A percentile compares a stretch with the other conserved stretches of the same genome.
These are phyloP conservation scores for Martes martes DNA, from an alignment of 2,113 vertebrate genomes.

Conservation along the genomic window DNA sequence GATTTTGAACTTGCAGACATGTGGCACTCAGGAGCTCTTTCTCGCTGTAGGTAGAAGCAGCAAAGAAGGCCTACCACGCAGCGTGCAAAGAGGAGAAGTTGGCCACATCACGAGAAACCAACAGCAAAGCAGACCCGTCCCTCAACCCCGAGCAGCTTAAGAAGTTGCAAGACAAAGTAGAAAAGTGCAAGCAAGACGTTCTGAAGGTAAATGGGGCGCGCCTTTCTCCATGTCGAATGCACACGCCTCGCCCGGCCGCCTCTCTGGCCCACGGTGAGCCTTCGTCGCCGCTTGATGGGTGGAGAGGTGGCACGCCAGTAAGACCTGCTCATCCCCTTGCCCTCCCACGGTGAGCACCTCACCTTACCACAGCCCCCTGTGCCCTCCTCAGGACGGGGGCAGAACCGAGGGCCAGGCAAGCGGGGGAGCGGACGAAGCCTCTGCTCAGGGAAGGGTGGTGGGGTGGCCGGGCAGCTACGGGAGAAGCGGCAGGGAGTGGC, in stretches of 20 bases:
- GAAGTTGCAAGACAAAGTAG: conserved; percentile 98
- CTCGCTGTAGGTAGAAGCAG: conserved; percentile 88
- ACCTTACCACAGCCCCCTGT: not conserved
- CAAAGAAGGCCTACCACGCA: conserved; percentile 93
- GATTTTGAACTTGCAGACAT: not conserved
- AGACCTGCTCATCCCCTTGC: not conserved
- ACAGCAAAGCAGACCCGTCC: conserved; percentile 93
- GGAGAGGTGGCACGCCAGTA: not conserved
- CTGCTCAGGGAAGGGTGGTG: fast-evolving
- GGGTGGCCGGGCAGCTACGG: not conserved
- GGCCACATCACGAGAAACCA: conserved; percentile 92
- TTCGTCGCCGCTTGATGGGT: not conserved
- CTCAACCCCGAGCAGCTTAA: conserved; percentile 94
- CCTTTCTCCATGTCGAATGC: fast-evolving
- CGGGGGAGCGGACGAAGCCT: not conserved
- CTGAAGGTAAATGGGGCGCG: conserved; percentile 86
- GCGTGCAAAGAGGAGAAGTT: conserved; percentile 98
- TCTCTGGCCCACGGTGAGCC: fast-evolving
- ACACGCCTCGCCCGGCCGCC: fast-evolving
- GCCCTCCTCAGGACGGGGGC: not conserved
- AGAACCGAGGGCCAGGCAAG: not conserved
- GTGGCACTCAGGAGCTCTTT: not conserved
- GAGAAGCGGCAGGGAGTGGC: not conserved
- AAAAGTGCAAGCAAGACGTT: conserved; percentile 96
- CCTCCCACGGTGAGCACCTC: not conserved